These are phyloP conservation scores for Blastomussa wellsi DNA, from an alignment of 92 coral and sea anemone species.

Conservation along the genomic window DNA sequence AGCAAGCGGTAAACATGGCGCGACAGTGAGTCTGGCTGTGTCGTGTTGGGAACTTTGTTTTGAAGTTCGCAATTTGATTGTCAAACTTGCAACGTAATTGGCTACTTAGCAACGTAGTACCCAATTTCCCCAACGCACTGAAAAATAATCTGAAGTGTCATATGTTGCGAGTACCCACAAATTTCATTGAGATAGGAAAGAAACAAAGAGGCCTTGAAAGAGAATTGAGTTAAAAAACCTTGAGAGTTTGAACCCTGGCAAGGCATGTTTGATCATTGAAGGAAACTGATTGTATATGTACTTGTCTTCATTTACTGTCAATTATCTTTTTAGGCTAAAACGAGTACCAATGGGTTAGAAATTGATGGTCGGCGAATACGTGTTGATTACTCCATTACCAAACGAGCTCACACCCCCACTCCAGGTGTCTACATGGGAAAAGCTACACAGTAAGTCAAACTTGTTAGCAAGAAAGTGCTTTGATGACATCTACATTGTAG, in stretches of 20 bases:
- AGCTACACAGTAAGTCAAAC: slow-evolving; percentile 90
- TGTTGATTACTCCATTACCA: slow-evolving; percentile 95
- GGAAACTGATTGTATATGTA: background rate
- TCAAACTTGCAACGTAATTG: too few species aligned
- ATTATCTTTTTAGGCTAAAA: slow-evolving; percentile 72
- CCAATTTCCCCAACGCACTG: too few species aligned
- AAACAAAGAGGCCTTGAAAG: too few species aligned
- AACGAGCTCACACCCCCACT: slow-evolving; percentile 98
- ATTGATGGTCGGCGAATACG: slow-evolving; percentile 96
- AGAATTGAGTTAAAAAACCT: too few species aligned
- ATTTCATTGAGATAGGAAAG: background rate
- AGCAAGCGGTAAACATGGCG: too few species aligned
- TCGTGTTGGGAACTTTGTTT: too few species aligned
- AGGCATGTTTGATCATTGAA: too few species aligned
- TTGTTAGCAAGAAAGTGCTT: background rate
- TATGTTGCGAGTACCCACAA: background rate
- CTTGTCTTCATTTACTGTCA: background rate
- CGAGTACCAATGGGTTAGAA: slow-evolving; percentile 87
- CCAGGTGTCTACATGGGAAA: slow-evolving; percentile 99
- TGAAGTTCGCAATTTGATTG: too few species aligned
- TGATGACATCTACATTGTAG: background rate
- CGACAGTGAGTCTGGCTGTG: too few species aligned
- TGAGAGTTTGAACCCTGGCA: too few species aligned
- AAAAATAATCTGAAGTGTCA: too few species aligned
- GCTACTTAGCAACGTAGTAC: too few species aligned